Percentiles rank a stretch among this genome's conserved stretches.
Evolutionary conservation across 2,113 vertebrate species (phyloP).

Genomic region (Cryptoleucopteryx plumbea): DNA sequence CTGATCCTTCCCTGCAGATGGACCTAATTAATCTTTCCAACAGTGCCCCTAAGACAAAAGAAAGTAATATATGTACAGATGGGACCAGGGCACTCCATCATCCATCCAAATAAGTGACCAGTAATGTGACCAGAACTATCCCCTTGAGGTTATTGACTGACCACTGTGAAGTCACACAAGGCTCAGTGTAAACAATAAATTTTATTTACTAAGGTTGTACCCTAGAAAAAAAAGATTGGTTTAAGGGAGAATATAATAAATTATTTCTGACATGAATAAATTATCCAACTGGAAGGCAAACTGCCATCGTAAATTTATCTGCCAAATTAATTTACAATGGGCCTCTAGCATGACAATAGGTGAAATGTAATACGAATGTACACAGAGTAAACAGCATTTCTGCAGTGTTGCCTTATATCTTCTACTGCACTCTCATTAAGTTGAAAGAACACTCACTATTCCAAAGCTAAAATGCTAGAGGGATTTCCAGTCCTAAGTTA

Average conservation of each 20-base stretch:
- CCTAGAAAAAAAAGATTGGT: neutral
- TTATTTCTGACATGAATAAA: constrained; percentile 65
- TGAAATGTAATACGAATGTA: neutral
- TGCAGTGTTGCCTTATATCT: neutral
- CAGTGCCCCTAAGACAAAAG: constrained; percentile 62
- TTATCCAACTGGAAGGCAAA: constrained; percentile 65
- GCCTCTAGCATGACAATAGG: constrained; percentile 7
- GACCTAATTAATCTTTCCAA: constrained; percentile 67
- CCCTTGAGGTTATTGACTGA: constrained; percentile 55
- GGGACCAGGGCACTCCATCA: constrained; percentile 59
- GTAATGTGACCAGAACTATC: constrained; percentile 67
- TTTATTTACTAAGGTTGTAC: constrained; percentile 38
- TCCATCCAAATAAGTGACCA: constrained; percentile 51
- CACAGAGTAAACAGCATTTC: neutral
- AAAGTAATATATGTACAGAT: constrained; percentile 70
- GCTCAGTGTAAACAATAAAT: constrained; percentile 12
- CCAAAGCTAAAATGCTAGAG: neutral
- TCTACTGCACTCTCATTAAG: neutral
- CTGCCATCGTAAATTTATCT: constrained; percentile 54
- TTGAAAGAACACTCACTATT: neutral
- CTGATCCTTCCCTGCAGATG: constrained; percentile 41
- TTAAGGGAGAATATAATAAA: constrained; percentile 36
- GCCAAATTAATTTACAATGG: constrained; percentile 62
- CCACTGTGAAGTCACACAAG: constrained; percentile 29
- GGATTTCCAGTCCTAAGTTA: neutral